phyloP scores from a whole-genome alignment of 2,797 vertebrate species.

The Sternarchorhynchus goeldii region DNA sequence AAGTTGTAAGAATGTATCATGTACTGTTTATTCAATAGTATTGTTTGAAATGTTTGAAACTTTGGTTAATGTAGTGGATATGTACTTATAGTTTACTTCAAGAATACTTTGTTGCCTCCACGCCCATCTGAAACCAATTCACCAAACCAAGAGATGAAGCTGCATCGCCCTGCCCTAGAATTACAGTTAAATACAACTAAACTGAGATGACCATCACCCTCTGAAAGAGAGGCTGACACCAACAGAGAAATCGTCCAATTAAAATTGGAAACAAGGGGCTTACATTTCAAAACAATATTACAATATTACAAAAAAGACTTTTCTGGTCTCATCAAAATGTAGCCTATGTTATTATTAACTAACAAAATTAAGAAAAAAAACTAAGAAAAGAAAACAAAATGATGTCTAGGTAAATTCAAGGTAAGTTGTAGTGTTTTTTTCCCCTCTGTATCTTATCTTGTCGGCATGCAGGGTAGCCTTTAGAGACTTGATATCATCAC shows the following conservation, averaged over 20 bases:
- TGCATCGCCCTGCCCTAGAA: conserved; percentile 33
- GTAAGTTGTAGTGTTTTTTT: not conserved
- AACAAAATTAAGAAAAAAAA: not conserved
- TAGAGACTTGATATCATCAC: conserved; percentile 50
- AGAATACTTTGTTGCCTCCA: conserved; percentile 1
- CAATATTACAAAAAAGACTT: not conserved
- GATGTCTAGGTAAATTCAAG: not conserved
- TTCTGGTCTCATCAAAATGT: not conserved
- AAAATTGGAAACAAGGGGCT: not conserved
- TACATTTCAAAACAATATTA: not conserved
- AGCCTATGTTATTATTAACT: too few species aligned
- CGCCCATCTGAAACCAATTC: conserved; percentile 53
- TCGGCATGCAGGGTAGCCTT: conserved; percentile 34
- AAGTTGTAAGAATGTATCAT: too few species aligned
- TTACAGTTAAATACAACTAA: conserved; percentile 43
- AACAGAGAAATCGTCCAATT: not conserved
- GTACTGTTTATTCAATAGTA: too few species aligned
- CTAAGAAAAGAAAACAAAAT: not conserved
- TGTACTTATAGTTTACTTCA: not conserved
- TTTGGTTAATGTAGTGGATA: not conserved
- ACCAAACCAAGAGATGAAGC: conserved; percentile 35
- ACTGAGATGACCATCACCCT: conserved; percentile 28
- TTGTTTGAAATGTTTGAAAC: not conserved
- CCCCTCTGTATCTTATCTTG: conserved; percentile 32
- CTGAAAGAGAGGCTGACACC: not conserved